These are phyloP conservation scores for Esox niger DNA, from an alignment of 2,113 vertebrate species.

Conservation along the genomic window DNA sequence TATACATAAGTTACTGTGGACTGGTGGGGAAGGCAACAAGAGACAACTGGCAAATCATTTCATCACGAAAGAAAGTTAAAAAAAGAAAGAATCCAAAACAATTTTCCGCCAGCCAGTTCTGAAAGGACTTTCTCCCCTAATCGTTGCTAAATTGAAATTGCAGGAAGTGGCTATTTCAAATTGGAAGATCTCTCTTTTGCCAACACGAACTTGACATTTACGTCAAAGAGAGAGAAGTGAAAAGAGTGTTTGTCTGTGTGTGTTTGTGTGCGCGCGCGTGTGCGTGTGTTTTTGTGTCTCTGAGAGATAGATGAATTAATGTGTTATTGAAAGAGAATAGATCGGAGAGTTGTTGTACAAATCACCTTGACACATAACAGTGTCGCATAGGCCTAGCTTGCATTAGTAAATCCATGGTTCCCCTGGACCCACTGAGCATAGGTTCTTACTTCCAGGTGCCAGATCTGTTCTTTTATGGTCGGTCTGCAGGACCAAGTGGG, in stretches of 20 bases:
- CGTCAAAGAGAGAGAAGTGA: neutral
- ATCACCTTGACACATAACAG: too few species aligned
- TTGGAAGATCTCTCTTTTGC: neutral
- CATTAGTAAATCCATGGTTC: too few species aligned
- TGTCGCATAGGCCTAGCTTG: too few species aligned
- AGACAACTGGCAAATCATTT: slow-evolving; percentile 16
- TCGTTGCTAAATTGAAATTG: slow-evolving; percentile 15
- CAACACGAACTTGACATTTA: neutral
- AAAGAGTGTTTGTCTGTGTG: too few species aligned
- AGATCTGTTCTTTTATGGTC: too few species aligned
- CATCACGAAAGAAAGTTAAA: neutral
- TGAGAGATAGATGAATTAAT: neutral
- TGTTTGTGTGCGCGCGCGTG: too few species aligned
- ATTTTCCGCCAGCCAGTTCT: slow-evolving; percentile 19
- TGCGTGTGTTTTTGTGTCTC: too few species aligned
- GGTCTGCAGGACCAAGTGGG: neutral
- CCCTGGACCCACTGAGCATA: too few species aligned
- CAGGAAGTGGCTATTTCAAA: slow-evolving; percentile 22
- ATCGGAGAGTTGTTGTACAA: too few species aligned
- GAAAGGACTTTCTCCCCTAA: slow-evolving; percentile 12
- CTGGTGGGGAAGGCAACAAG: slow-evolving; percentile 3
- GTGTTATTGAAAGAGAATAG: too few species aligned
- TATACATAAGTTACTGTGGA: neutral
- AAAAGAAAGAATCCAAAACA: neutral
- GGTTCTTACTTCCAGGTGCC: too few species aligned